A percentile compares a stretch with the other conserved stretches of the same genome.
phyloP scores from a whole-genome alignment of 2,888 invertebrate species.

The Watsonalla cultraria region DNA sequence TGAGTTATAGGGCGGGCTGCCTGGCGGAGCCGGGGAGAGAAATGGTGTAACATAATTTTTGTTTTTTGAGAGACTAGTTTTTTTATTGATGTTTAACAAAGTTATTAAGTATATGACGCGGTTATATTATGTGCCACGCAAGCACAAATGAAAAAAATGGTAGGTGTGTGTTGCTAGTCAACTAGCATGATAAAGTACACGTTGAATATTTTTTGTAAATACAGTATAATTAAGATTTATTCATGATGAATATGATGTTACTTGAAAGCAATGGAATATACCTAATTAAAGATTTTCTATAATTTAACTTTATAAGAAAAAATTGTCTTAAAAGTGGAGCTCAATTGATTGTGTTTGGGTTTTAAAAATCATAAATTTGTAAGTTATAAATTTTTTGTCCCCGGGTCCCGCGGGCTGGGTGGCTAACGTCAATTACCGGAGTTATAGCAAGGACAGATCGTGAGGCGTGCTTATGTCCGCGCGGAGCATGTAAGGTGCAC shows the following conservation, averaged over 20 bases:
- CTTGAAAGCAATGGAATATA: no score
- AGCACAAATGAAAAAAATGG: no score
- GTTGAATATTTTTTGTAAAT: no score
- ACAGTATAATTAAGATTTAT: no score
- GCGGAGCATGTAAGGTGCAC: slow-evolving; percentile 50
- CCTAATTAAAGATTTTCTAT: no score
- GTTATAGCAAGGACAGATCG: slow-evolving; percentile 71
- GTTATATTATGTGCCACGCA: no score
- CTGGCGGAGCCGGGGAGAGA: slow-evolving; percentile 8
- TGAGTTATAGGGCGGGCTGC: slow-evolving; percentile 58
- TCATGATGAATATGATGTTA: no score
- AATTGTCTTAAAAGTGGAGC: not conserved
- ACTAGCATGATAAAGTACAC: no score
- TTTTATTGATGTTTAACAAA: not conserved
- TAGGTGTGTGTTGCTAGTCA: no score
- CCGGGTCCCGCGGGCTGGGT: slow-evolving; percentile 47
- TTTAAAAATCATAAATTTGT: slow-evolving; percentile 9
- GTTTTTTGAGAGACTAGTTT: not conserved
- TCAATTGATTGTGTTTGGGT: not conserved
- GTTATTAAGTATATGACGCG: no score
- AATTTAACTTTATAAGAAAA: no score
- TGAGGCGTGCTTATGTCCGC: slow-evolving; percentile 44
- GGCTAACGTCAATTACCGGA: slow-evolving; percentile 71
- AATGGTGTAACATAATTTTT: slow-evolving; percentile 18
- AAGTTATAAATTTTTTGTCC: slow-evolving; percentile 20